phyloP scores from a whole-genome alignment of 2,113 vertebrate genomes.

The Pungitius pungitius region DNA sequence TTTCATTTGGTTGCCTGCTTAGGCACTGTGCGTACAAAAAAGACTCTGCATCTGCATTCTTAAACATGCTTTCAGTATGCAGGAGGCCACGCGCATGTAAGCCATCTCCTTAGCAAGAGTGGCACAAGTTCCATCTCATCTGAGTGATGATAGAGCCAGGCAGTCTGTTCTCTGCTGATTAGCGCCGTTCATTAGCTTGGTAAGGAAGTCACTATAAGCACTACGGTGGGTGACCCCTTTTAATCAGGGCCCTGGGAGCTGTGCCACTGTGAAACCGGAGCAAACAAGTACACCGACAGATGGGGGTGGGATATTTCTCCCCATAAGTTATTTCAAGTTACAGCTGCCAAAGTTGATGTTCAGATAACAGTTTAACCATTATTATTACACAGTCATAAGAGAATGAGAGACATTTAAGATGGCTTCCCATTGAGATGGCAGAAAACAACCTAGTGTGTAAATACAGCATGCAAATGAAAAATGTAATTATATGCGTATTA shows the following conservation, averaged over 20 bases:
- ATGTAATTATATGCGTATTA: background rate
- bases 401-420: background rate
- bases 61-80: slow-evolving; percentile 1
- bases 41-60: slow-evolving; percentile 2
- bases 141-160: slow-evolving; percentile 40
- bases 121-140: slow-evolving; percentile 36
- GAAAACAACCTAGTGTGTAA: background rate
- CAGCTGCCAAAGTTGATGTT: slow-evolving; percentile 9
- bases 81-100: background rate
- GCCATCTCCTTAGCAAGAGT: slow-evolving; percentile 1
- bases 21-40: background rate
- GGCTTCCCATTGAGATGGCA: background rate
- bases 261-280: slow-evolving; percentile 25
- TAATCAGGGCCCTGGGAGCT: slow-evolving; percentile 45
- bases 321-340: slow-evolving; percentile 4
- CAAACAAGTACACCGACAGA: slow-evolving; percentile 35
- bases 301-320: slow-evolving; percentile 20
- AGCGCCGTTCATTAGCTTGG: slow-evolving; percentile 61
- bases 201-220: slow-evolving; percentile 66
- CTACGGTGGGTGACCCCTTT: slow-evolving; percentile 49
- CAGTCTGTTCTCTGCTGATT: slow-evolving; percentile 60
- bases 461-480: background rate
- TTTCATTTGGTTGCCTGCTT: background rate
- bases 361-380: slow-evolving; percentile 5
- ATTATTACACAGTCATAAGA: background rate